These are phyloP conservation scores for Malacoraja senta DNA, from an alignment of 2,797 vertebrate genomes.

Conservation along the genomic window DNA sequence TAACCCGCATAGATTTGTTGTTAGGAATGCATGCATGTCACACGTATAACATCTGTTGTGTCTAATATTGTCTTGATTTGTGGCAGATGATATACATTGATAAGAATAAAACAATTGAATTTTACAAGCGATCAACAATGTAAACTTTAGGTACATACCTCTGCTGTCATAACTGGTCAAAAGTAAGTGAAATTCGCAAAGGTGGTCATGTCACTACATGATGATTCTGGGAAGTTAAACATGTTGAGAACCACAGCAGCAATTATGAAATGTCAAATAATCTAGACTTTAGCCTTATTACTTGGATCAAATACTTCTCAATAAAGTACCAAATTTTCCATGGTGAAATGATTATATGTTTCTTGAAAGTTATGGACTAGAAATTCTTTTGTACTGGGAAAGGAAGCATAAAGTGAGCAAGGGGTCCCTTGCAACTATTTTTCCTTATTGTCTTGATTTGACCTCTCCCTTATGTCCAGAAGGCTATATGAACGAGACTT, in stretches of 20 bases:
- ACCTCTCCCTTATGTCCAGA: no score
- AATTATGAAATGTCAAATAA: constrained; percentile 7
- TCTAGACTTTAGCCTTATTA: not conserved
- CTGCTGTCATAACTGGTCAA: not conserved
- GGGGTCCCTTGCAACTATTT: no score
- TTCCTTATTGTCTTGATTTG: no score
- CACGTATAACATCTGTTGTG: constrained; percentile 21
- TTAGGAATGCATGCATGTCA: constrained; percentile 30
- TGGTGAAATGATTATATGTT: not conserved
- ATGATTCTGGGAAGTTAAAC: not conserved
- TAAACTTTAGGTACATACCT: not conserved
- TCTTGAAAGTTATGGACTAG: not conserved
- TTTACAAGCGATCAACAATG: not conserved
- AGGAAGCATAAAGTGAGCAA: no score
- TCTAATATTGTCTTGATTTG: constrained; percentile 30
- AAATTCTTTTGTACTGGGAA: no score
- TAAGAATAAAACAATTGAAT: constrained; percentile 27
- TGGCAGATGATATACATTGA: constrained; percentile 16
- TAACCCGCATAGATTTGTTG: constrained; percentile 13
- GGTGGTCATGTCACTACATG: not conserved
- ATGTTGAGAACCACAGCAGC: not conserved
- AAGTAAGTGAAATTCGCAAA: not conserved
- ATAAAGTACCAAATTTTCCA: not conserved
- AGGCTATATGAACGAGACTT: no score
- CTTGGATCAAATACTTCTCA: not conserved